phyloP scores from a whole-genome alignment of 1,140 invertebrate species.

The Galleria mellonella region DNA sequence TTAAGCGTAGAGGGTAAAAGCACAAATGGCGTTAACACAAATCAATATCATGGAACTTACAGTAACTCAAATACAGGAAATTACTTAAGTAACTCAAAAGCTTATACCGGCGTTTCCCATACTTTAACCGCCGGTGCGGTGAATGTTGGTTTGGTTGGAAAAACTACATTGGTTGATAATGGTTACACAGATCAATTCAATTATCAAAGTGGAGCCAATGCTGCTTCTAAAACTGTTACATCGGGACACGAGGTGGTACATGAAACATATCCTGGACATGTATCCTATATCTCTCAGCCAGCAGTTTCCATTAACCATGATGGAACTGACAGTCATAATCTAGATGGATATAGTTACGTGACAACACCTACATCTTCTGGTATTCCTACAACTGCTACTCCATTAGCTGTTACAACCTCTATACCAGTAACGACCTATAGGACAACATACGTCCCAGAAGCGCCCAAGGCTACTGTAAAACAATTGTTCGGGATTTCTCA shows the following conservation, averaged over 20 bases:
- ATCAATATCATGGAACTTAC: slow-evolving; percentile 22
- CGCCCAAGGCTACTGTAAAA: slow-evolving; percentile 53
- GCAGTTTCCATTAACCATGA: slow-evolving; percentile 48
- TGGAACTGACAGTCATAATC: slow-evolving; percentile 42
- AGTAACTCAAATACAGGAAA: slow-evolving; percentile 33
- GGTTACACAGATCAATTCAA: slow-evolving; percentile 36
- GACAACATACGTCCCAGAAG: slow-evolving; percentile 51
- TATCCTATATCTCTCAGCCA: slow-evolving; percentile 33
- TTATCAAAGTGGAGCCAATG: slow-evolving; percentile 16
- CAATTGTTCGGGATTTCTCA: slow-evolving; percentile 62
- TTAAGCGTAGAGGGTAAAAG: neutral
- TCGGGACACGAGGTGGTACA: slow-evolving; percentile 16
- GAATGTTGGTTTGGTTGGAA: slow-evolving; percentile 67
- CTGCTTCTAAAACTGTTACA: neutral
- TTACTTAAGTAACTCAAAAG: slow-evolving; percentile 40
- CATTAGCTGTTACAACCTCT: slow-evolving; percentile 49
- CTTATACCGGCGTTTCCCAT: slow-evolving; percentile 51
- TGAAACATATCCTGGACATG: slow-evolving; percentile 25
- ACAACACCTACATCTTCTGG: slow-evolving; percentile 56
- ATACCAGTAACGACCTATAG: slow-evolving; percentile 44
- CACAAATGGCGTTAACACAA: slow-evolving; percentile 7
- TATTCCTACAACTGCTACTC: slow-evolving; percentile 53
- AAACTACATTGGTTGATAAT: slow-evolving; percentile 61
- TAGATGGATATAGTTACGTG: slow-evolving; percentile 39
- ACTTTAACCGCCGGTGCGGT: slow-evolving; percentile 65